phyloP scores from a whole-genome alignment of 53 echinoderm and acorn worm genomes.

The Temnopleurus reevesii region DNA sequence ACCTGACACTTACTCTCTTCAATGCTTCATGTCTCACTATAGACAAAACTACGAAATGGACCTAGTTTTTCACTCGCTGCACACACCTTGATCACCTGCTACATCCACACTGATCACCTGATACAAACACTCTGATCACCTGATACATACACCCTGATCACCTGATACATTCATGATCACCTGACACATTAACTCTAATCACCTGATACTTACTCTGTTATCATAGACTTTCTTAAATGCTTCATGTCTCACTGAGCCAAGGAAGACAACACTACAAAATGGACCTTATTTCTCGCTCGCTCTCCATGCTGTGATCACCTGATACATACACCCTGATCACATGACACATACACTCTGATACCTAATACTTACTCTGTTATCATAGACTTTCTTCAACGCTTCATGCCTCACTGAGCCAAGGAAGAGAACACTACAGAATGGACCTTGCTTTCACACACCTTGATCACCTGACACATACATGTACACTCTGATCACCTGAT shows the following conservation, averaged over 20 bases:
- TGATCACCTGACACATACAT: background rate
- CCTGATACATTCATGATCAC: no score
- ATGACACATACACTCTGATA: background rate
- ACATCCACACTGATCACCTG: no score
- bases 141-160: no score
- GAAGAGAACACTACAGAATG: constrained; percentile 82
- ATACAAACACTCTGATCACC: no score
- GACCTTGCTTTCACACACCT: constrained; percentile 60
- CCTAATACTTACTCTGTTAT: constrained; percentile 72
- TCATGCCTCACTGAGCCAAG: constrained; percentile 87
- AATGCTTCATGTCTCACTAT: background rate
- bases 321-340: background rate
- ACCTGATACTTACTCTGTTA: constrained; percentile 73
- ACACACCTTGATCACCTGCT: no score
- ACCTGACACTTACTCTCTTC: background rate
- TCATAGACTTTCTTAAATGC: constrained; percentile 90
- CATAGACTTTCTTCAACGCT: constrained; percentile 81
- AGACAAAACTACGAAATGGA: background rate
- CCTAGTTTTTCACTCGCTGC: background rate
- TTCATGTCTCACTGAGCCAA: constrained; percentile 92
- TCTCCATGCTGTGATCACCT: constrained; percentile 78
- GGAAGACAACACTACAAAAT: constrained; percentile 93
- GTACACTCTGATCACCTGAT: background rate
- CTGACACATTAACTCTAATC: background rate
- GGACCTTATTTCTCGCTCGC: constrained; percentile 93